Evolutionary conservation across 37 sponge, comb jelly and placozoan genomes (phyloP).

Genomic region (Aplysina aerophoba): DNA sequence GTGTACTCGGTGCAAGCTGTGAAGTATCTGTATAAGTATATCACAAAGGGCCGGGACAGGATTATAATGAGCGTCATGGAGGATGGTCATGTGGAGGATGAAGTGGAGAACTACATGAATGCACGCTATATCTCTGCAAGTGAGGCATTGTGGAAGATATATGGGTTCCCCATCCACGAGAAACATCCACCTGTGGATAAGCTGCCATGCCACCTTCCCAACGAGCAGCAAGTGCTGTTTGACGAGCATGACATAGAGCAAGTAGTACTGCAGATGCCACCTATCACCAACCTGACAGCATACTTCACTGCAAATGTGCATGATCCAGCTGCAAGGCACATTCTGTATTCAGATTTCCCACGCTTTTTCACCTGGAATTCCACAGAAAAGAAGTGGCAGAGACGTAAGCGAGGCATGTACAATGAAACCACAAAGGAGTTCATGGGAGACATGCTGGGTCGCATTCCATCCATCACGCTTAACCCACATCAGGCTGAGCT

Average conservation of each 20-base stretch:
- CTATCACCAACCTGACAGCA: slow-evolving; percentile 41
- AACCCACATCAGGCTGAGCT: slow-evolving; percentile 31
- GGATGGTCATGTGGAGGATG: slow-evolving; percentile 34
- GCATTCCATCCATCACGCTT: slow-evolving; percentile 35
- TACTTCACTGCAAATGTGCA: slow-evolving; percentile 43
- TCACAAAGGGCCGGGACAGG: slow-evolving; percentile 52
- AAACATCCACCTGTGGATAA: slow-evolving; percentile 27
- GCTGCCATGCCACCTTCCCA: slow-evolving; percentile 46
- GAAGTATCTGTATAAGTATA: slow-evolving; percentile 58
- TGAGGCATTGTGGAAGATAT: slow-evolving; percentile 56
- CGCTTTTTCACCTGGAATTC: slow-evolving; percentile 26
- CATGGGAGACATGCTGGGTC: slow-evolving; percentile 22
- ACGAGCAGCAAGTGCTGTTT: slow-evolving; percentile 38
- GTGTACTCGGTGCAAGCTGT: slow-evolving; percentile 41
- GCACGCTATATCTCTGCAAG: slow-evolving; percentile 32
- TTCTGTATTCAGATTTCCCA: slow-evolving; percentile 38
- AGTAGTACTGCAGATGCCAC: not conserved
- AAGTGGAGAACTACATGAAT: slow-evolving; percentile 41
- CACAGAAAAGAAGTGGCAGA: not conserved
- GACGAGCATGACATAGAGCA: slow-evolving; percentile 9
- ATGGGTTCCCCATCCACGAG: slow-evolving; percentile 52
- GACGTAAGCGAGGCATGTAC: slow-evolving; percentile 31
- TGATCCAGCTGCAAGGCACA: slow-evolving; percentile 36
- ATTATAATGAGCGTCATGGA: not conserved
- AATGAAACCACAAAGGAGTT: slow-evolving; percentile 9